Evolutionary conservation across 2,797 vertebrate species (phyloP).

Genomic region (Mus caroli): DNA sequence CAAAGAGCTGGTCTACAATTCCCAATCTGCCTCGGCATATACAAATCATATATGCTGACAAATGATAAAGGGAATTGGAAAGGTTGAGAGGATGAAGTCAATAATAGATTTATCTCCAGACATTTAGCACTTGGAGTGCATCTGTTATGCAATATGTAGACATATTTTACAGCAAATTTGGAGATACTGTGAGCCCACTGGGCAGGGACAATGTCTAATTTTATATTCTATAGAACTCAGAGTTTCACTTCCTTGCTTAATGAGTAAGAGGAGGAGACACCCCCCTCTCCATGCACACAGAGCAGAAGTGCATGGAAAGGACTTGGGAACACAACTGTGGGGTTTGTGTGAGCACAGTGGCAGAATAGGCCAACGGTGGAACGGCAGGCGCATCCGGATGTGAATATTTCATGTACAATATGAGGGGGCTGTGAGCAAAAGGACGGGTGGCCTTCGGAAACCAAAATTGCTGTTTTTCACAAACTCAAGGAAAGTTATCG

Average conservation of each 20-base stretch:
- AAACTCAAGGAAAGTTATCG: conserved; percentile 39
- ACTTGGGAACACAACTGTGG: neutral
- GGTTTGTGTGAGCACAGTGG: neutral
- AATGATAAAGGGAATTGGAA: conserved; percentile 86
- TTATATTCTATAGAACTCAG: conserved; percentile 84
- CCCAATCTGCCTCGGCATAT: conserved; percentile 79
- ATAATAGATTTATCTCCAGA: conserved; percentile 88
- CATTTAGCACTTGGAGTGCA: conserved; percentile 86
- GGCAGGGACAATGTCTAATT: conserved; percentile 85
- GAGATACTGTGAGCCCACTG: conserved; percentile 85
- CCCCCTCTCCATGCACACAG: neutral
- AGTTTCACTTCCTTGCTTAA: conserved; percentile 81
- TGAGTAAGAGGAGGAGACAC: conserved; percentile 67
- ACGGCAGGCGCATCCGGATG: neutral
- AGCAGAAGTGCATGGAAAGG: neutral
- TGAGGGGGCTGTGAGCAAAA: neutral
- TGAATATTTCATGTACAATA: neutral
- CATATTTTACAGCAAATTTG: conserved; percentile 87
- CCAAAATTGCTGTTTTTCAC: conserved; percentile 48
- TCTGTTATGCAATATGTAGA: conserved; percentile 87
- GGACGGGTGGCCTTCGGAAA: conserved; percentile 47
- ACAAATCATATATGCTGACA: conserved; percentile 81
- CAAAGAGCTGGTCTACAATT: conserved; percentile 63
- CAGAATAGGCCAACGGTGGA: neutral
- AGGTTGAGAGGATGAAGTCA: conserved; percentile 86